Evolutionary conservation across 1,140 invertebrate genomes (phyloP).

Genomic region (Carposina sasakii): DNA sequence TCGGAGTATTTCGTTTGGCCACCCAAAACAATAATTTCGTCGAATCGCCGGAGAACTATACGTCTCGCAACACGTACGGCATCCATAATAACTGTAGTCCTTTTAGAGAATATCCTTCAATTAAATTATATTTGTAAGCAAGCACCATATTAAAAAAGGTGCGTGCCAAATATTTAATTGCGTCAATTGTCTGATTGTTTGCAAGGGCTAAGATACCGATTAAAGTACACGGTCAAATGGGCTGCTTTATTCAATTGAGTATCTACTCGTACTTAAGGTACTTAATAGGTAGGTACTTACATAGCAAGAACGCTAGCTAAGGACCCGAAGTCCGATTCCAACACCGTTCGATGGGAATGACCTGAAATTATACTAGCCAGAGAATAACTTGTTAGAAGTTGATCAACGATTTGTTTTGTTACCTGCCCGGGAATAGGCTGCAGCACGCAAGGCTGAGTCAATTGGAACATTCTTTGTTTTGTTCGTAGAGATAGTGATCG

Average conservation of each 20-base stretch:
- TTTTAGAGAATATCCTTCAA: conserved; percentile 34
- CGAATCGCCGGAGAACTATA: conserved; percentile 26
- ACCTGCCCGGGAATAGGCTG: conserved; percentile 23
- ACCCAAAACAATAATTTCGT: conserved; percentile 32
- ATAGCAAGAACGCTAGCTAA: too few species aligned
- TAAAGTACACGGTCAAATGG: too few species aligned
- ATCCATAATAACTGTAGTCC: conserved; percentile 18
- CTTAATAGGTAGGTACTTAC: too few species aligned
- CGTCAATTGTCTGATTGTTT: too few species aligned
- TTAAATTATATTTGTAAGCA: background rate
- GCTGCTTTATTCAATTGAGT: too few species aligned
- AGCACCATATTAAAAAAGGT: background rate
- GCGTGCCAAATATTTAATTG: background rate
- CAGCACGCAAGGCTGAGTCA: conserved; percentile 17
- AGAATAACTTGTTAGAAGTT: too few species aligned
- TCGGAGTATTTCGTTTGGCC: conserved; percentile 13
- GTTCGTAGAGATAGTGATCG: too few species aligned
- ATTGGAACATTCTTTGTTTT: too few species aligned
- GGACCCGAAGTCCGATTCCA: too few species aligned
- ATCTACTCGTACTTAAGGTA: too few species aligned
- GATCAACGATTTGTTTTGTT: conserved; percentile 16
- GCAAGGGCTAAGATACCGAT: too few species aligned
- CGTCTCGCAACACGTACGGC: conserved; percentile 17
- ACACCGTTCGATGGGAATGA: conserved; percentile 43
- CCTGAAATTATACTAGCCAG: conserved; percentile 54